Conservation (phyloP, 2,888 invertebrate species). For the Pristionchus arcanus region DNA sequence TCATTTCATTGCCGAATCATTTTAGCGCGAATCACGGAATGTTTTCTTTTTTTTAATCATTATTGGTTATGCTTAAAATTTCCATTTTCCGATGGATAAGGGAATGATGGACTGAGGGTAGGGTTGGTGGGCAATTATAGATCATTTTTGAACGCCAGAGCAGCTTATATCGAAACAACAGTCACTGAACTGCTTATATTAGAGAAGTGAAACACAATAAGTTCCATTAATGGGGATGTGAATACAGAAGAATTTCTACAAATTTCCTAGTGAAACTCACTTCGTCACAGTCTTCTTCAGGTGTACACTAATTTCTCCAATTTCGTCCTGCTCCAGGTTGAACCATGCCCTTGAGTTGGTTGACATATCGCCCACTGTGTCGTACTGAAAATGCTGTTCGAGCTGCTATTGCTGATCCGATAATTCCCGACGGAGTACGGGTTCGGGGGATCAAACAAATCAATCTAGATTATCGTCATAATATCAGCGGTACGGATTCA, state of each 20-base stretch:
- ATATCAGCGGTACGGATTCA: too few relatives aligned
- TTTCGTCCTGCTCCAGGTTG: constrained; percentile 48
- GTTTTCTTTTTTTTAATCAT: neutral
- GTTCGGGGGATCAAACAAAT: too few relatives aligned
- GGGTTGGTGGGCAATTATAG: neutral
- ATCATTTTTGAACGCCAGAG: neutral
- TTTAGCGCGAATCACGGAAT: neutral
- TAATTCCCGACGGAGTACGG: too few relatives aligned
- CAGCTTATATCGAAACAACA: neutral
- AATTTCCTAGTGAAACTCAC: neutral
- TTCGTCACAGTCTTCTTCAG: constrained; percentile 28
- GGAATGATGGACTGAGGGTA: too few relatives aligned
- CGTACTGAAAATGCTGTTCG: constrained; percentile 19
- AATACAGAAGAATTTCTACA: neutral
- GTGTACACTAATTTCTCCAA: constrained; percentile 50
- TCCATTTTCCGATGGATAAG: too few relatives aligned
- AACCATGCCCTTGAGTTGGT: constrained; percentile 33
- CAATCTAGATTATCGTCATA: too few relatives aligned
- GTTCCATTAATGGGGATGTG: too few relatives aligned
- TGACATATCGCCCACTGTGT: constrained; percentile 55
- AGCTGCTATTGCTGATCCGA: too few relatives aligned
- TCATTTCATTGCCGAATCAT: neutral
- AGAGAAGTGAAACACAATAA: neutral
- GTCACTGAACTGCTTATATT: neutral
- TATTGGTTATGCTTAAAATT: neutral